Base-by-base conservation (phyloP, 2,888 invertebrate species). In the Conchocele bisecta region DNA sequence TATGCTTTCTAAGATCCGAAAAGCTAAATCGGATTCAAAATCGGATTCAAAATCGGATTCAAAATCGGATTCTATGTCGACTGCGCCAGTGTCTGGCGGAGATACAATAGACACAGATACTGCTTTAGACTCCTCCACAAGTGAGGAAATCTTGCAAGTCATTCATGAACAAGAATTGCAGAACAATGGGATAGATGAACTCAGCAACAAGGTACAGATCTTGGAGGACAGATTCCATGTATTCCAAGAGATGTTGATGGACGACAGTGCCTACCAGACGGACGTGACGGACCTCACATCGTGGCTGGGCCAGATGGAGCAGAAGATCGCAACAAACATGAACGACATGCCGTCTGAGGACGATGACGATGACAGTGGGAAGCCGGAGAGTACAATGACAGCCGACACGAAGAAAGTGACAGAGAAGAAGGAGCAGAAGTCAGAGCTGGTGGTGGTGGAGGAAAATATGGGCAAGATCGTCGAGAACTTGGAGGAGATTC, bases 211-310 rank as follows among this genome's bases (percentile, higher is more conserved):
- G 48, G 39, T 83, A 15, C 44, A 33, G 4, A 57, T 44, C 0
- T 54, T 83, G n/a, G 84, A 84, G 48, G 83, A 83, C 26, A 70
- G 75, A 17, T 78, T 84, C 31, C 72, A 67, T 39, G 2, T 68
- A 24, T 76, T 84, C 74, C 79, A 80, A 56, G 72, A 79, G 17
- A 61, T 72, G 41, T 35, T 77, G 1, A 41, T 76, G 51, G 76
- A 75, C 63, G 79, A 82, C 63, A 78, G 76, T 56, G 74, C 72
- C 20, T 77, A 79, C 54, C 75, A 73, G 3, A 79, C 65, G 67
- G 79, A 81, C 42, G 69, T 82, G 0, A 35, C 70, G 29, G 80
- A 82, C 28, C 63, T 83, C 0, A 73, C 61, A 24, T 28, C 53
- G 13, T 79, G 75, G 77, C 57, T 82, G 22, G 60, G 68, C 13